These are phyloP conservation scores for Vidua macroura DNA, from an alignment of 2,113 vertebrate species.

Conservation along the genomic window DNA sequence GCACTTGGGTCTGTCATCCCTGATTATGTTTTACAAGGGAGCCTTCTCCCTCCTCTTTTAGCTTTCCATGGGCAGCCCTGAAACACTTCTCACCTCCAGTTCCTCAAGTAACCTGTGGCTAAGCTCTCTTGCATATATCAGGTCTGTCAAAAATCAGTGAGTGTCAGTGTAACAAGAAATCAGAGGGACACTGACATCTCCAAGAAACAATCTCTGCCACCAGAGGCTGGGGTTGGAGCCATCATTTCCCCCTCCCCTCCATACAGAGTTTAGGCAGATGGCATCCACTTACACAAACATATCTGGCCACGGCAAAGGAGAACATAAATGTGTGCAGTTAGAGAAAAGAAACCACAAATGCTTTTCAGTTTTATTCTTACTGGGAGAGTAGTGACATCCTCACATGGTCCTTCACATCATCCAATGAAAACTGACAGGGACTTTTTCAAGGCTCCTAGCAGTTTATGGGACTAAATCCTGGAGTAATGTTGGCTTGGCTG, in stretches of 20 bases:
- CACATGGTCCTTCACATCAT: constrained; percentile 11
- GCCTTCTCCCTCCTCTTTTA: background rate
- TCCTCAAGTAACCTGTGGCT: background rate
- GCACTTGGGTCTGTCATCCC: background rate
- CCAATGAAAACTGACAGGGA: constrained; percentile 13
- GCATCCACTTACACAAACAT: background rate
- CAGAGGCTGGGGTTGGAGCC: background rate
- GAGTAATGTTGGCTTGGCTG: constrained; percentile 3
- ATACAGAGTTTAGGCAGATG: background rate
- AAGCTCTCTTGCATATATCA: background rate
- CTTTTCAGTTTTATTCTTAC: constrained; percentile 58
- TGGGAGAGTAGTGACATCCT: background rate
- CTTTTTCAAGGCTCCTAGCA: background rate
- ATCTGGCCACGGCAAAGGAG: background rate
- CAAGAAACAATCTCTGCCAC: background rate
- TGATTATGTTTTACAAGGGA: background rate
- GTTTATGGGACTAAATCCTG: background rate
- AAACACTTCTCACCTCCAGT: background rate
- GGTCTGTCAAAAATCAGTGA: background rate
- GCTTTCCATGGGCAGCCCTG: background rate
- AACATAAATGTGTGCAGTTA: background rate
- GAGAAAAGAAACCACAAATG: background rate
- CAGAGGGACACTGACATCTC: background rate
- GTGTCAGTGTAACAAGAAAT: background rate
- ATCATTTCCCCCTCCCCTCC: background rate